These are phyloP conservation scores for Dolichotis patagonum DNA, from an alignment of 2,113 vertebrate species.

Conservation along the genomic window DNA sequence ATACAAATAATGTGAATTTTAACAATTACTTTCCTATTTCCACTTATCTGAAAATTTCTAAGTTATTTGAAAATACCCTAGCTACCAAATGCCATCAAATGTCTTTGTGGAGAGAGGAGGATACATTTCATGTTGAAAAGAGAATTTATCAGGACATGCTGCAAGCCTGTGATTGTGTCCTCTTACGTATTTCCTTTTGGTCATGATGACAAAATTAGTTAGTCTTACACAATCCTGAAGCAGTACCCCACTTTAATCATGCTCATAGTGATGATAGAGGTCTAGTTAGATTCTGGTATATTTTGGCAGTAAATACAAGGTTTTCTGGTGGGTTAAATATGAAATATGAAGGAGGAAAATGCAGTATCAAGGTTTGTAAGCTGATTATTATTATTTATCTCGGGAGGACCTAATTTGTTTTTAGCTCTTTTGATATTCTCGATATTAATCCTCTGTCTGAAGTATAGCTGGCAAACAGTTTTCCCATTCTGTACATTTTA, in stretches of 20 bases:
- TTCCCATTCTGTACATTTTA: background rate
- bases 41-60: background rate
- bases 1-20: background rate
- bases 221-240: background rate
- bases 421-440: background rate
- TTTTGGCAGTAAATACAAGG: background rate
- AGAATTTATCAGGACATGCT: background rate
- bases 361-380: slow-evolving; percentile 10
- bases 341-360: background rate
- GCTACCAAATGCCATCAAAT: background rate
- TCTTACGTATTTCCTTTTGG: background rate
- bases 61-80: slow-evolving; percentile 28
- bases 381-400: background rate
- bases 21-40: background rate
- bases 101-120: background rate
- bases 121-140: background rate
- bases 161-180: background rate
- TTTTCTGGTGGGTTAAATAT: background rate
- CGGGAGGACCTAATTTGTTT: background rate
- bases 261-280: background rate
- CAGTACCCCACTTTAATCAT: background rate
- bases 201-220: background rate
- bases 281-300: background rate
- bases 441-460: background rate
- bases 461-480: background rate